A percentile compares a stretch with the other conserved stretches of the same genome.
phyloP scores from a whole-genome alignment of 2,888 invertebrate species.

The Lottia gigantea region DNA sequence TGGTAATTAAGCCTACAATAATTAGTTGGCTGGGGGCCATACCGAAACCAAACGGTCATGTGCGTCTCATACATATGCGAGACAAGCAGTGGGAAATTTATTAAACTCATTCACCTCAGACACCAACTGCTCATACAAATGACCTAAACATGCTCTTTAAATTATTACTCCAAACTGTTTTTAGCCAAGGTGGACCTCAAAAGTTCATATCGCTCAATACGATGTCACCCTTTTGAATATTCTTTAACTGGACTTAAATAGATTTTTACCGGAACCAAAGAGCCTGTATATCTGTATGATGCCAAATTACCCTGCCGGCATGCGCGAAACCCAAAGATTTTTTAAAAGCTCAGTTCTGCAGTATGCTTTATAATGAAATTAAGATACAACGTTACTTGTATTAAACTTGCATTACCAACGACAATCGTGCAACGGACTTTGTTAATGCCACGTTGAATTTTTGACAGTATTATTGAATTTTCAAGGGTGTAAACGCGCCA shows the following conservation, averaged over 20 bases:
- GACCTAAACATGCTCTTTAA: background rate
- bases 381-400: background rate
- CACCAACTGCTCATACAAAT: background rate
- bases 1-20: background rate
- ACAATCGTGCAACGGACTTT: background rate
- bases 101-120: constrained; percentile 3
- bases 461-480: background rate
- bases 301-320: background rate
- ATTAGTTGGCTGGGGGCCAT: background rate
- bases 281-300: constrained; percentile 4
- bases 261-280: background rate
- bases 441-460: background rate
- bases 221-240: background rate
- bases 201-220: constrained; percentile 5
- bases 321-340: background rate
- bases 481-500: background rate
- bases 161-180: background rate
- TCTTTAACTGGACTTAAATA: constrained; percentile 3
- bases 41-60: background rate
- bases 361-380: constrained; percentile 4
- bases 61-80: constrained; percentile 10
- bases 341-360: background rate
- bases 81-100: background rate
- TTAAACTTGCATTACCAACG: background rate
- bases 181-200: constrained; percentile 13